Base-by-base conservation (phyloP, 2,888 invertebrate genomes). In the Rhyacophila evoluta region DNA sequence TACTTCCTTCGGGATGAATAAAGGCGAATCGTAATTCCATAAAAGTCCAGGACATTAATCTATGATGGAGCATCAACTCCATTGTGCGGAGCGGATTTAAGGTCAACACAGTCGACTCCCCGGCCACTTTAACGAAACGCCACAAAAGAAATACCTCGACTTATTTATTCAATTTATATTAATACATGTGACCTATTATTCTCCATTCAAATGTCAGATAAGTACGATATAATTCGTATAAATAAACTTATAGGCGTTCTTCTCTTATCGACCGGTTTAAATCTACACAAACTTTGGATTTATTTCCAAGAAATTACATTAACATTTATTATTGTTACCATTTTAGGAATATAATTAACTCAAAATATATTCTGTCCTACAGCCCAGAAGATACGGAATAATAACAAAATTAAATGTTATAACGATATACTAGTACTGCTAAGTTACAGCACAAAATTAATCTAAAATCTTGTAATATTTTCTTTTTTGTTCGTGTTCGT, bases 181-280 rank as follows among this genome's bases (percentile, higher is more conserved):
- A 77, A 78, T 78, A 77, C 71, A 80, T 78, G 33, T 72, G 77
- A 80, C 77, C 80, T 72, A 80, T 80, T 77, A 77, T 80, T 80
- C 72, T 27, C 41, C 72, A 69, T 78, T 75, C 76, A 80, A 78
- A 77, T 80, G 80, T 80, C 80, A 80, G 25, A 55, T 55, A 55
- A 55, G 25, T 55, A 55, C 25, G 19, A 55, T 19, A 25, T 55
- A 55, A 55, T 55, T 55, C 55, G 55, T 55, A 55, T 55, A 55
- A 55, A 55, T 55, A 55, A 15, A 55, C 55, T 55, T 19, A 25
- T 19, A 55, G 25, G 19, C 19, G 25, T 19, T 55, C 55, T 19
- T 55, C 25, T 55, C 55, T 55, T 55, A 55, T 55, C 55, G 55
- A 55, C 5, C 25, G 55, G 19, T 19, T 55, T 55, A 25, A 55